Percentiles rank a stretch among this genome's conserved stretches.
These are phyloP conservation scores for Apodemus agrarius DNA, from an alignment of 2,797 vertebrate genomes.

Conservation along the genomic window DNA sequence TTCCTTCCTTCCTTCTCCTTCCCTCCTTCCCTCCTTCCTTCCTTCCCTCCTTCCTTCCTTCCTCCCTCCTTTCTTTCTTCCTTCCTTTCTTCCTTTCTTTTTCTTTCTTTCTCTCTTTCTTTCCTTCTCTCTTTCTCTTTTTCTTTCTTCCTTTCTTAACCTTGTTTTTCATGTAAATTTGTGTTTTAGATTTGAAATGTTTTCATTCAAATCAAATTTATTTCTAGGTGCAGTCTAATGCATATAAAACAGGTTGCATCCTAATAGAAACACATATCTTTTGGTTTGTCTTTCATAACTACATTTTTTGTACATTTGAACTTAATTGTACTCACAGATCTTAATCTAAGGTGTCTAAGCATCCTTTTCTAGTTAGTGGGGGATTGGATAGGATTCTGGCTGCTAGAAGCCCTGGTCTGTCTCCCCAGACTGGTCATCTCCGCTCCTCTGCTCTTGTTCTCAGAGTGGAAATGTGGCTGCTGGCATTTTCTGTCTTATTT, in stretches of 20 bases:
- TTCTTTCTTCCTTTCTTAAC: neutral
- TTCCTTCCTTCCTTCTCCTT: neutral
- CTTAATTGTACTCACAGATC: neutral
- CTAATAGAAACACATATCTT: neutral
- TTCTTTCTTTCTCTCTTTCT: too few relatives aligned
- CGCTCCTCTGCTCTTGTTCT: neutral
- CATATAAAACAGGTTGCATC: neutral
- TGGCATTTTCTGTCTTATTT: neutral
- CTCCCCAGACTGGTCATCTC: neutral
- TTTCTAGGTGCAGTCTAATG: neutral
- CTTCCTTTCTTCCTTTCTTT: too few relatives aligned
- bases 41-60: neutral
- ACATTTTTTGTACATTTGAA: neutral
- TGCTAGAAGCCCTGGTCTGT: neutral
- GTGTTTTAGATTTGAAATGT: neutral
- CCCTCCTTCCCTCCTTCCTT: too few relatives aligned
- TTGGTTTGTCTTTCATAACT: neutral
- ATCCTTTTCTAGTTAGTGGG: conserved; percentile 17
- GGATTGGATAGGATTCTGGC: neutral
- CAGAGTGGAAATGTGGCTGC: neutral
- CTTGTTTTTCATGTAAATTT: neutral
- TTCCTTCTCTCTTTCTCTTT: too few relatives aligned
- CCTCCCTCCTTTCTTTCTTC: too few relatives aligned
- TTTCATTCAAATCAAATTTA: neutral
- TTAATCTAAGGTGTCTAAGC: neutral